A percentile compares a stretch with the other conserved stretches of the same genome.
Conservation (phyloP, 2,113 vertebrate species). For the Pseudopodoces humilis region DNA sequence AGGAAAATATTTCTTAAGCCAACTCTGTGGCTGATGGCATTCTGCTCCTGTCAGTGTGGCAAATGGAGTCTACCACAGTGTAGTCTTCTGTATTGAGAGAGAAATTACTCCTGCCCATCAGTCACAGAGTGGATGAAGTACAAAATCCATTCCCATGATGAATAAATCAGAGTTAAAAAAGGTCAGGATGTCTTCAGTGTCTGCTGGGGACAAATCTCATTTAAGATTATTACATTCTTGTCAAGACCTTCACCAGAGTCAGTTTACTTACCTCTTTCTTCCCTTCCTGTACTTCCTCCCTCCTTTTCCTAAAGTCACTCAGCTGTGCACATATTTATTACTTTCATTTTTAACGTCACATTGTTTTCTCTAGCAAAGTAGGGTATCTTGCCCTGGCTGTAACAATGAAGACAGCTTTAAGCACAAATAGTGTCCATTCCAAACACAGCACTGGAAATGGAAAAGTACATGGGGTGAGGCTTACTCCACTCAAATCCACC, state of each 20-base stretch:
- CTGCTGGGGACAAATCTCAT: conserved; percentile 45
- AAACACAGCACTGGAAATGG: neutral
- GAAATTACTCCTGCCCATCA: conserved; percentile 58
- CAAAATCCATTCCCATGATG: conserved; percentile 38
- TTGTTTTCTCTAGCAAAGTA: neutral
- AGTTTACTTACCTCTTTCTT: neutral
- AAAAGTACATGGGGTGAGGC: neutral
- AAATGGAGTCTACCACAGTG: conserved; percentile 43
- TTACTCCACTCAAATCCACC: neutral
- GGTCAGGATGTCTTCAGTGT: conserved; percentile 45
- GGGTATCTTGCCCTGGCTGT: neutral
- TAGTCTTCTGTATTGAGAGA: conserved; percentile 35
- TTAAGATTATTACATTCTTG: conserved; percentile 35
- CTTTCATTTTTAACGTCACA: neutral
- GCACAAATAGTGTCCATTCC: neutral
- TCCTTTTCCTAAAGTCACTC: neutral
- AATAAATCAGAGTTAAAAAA: conserved; percentile 60
- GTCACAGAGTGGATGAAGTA: conserved; percentile 34
- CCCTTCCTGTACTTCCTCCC: neutral
- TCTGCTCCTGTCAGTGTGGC: conserved; percentile 48
- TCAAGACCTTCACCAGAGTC: conserved; percentile 31
- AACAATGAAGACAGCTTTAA: neutral
- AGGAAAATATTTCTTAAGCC: conserved; percentile 47
- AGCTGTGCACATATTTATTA: neutral
- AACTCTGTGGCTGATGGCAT: conserved; percentile 20